Percentiles rank a stretch among this genome's conserved stretches.
These are phyloP conservation scores for Camarhynchus parvulus DNA, from an alignment of 2,113 vertebrate genomes.

Conservation along the genomic window DNA sequence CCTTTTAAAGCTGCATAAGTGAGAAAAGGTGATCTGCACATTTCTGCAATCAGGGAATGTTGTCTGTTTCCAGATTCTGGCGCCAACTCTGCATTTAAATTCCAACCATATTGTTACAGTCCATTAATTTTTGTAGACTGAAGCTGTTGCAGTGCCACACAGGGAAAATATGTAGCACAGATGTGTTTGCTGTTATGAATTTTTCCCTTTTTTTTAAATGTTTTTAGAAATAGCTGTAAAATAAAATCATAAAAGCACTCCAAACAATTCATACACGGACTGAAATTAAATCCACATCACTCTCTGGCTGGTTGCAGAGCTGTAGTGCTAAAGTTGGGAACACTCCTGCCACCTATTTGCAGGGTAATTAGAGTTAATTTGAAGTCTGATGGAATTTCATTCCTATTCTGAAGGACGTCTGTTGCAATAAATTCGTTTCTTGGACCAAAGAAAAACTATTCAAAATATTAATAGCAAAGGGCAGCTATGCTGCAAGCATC, in stretches of 20 bases:
- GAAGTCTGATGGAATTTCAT: constrained; percentile 35
- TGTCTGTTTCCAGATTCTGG: neutral
- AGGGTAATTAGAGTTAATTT: constrained; percentile 11
- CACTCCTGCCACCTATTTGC: constrained; percentile 20
- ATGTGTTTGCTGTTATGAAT: constrained; percentile 35
- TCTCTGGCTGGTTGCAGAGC: neutral
- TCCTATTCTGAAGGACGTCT: neutral
- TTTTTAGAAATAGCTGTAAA: constrained; percentile 35
- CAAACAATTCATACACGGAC: neutral
- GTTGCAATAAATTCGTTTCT: neutral
- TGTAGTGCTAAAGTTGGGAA: neutral
- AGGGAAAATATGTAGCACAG: constrained; percentile 53
- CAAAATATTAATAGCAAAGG: constrained; percentile 22
- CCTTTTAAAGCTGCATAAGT: neutral
- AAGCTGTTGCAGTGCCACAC: constrained; percentile 35
- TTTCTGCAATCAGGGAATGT: neutral
- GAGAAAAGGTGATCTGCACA: neutral
- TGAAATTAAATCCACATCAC: constrained; percentile 43
- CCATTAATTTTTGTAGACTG: constrained; percentile 33
- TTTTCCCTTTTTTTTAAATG: neutral
- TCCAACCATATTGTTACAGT: constrained; percentile 45
- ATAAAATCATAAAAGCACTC: constrained; percentile 32
- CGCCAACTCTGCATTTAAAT: constrained; percentile 7
- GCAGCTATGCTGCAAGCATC: neutral
- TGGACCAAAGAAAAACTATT: constrained; percentile 20